These are phyloP conservation scores for Pandemis corylana DNA, from an alignment of 2,888 invertebrate species.

Conservation along the genomic window DNA sequence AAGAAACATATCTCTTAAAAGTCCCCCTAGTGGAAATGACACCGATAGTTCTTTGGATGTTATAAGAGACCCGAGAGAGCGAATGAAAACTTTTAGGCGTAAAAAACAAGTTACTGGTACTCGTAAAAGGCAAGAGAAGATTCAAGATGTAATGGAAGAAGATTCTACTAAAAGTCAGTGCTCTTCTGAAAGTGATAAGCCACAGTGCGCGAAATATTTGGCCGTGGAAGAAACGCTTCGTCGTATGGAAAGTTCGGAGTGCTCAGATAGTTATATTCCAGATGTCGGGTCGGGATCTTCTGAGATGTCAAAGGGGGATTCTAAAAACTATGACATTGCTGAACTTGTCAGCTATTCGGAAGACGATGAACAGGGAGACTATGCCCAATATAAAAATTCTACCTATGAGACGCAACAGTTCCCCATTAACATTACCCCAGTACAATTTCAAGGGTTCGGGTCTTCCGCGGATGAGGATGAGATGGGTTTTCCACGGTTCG, in stretches of 20 bases:
- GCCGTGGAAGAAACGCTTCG: conserved; percentile 76
- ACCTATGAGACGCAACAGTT: conserved; percentile 76
- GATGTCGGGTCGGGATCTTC: conserved; percentile 87
- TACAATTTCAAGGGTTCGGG: conserved; percentile 86
- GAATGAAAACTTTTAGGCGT: conserved; percentile 88
- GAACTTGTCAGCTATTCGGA: conserved; percentile 81
- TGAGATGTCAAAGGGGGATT: conserved; percentile 84
- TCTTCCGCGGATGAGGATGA: conserved; percentile 87
- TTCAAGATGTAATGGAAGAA: conserved; percentile 82
- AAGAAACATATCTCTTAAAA: conserved; percentile 86
- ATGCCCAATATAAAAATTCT: conserved; percentile 72
- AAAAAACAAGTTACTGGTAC: conserved; percentile 86
- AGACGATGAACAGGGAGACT: conserved; percentile 83
- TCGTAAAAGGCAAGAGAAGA: conserved; percentile 84
- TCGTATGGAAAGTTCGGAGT: conserved; percentile 86
- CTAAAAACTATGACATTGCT: conserved; percentile 71
- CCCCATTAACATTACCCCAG: conserved; percentile 77
- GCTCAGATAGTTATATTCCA: conserved; percentile 89
- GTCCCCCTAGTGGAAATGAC: conserved; percentile 90
- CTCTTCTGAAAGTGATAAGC: conserved; percentile 81
- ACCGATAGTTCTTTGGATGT: conserved; percentile 89
- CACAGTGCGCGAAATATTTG: conserved; percentile 69
- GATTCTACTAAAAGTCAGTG: conserved; percentile 81
- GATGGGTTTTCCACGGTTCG: conserved; percentile 87
- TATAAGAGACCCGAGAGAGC: conserved; percentile 87